Evolutionary conservation across 2,113 vertebrate species (phyloP).

Genomic region (Mus spicilegus): DNA sequence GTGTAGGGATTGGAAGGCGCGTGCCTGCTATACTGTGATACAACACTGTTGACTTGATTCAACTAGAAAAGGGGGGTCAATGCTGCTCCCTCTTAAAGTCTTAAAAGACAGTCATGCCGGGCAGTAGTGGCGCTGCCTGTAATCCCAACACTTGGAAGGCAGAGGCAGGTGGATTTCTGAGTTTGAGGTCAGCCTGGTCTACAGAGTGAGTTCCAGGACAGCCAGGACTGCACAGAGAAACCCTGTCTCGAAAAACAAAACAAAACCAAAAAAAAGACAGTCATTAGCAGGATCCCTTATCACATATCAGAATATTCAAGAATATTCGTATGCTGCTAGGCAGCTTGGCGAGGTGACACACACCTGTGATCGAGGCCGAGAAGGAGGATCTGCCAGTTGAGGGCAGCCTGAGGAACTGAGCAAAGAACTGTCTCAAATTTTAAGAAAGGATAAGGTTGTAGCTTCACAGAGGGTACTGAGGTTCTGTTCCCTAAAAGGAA

Average conservation of each 20-base stretch:
- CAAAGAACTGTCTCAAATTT: background rate
- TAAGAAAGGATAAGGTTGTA: background rate
- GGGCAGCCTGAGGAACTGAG: background rate
- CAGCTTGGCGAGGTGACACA: background rate
- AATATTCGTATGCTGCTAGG: background rate
- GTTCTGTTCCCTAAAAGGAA: background rate
- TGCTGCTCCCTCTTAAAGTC: background rate
- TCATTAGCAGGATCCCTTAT: background rate
- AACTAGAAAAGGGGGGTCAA: background rate
- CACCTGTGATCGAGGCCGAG: background rate
- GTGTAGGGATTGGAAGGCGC: background rate
- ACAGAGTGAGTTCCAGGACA: too few species aligned
- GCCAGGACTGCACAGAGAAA: too few species aligned
- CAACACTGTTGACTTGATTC: background rate
- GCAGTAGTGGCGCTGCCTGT: too few species aligned
- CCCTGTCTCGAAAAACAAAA: too few species aligned
- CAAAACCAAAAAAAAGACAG: background rate
- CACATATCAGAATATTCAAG: background rate
- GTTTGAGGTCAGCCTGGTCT: too few species aligned
- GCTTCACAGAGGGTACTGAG: background rate
- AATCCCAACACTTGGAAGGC: too few species aligned
- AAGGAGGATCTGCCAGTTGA: background rate
- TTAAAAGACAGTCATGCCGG: background rate
- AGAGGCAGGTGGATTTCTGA: too few species aligned
- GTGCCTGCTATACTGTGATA: background rate